Evolutionary conservation across 2,888 invertebrate species (phyloP), one percentile per base, ranked within the genome.

Genomic region (Zygothrica quintamaculata): DNA sequence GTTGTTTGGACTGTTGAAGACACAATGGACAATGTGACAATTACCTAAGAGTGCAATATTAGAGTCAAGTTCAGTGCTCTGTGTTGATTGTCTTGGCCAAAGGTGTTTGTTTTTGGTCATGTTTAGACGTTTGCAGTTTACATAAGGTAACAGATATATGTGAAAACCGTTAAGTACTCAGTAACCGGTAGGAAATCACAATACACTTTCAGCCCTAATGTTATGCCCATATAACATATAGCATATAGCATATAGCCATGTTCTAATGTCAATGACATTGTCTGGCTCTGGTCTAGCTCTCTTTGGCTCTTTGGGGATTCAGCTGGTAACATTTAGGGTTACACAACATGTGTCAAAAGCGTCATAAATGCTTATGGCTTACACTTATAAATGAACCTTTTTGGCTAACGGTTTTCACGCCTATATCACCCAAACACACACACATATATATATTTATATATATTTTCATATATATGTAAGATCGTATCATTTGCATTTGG

Each of bases 91-190:
- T n/a, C 37, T 56, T n/a, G n/a, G n/a, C n/a, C n/a, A n/a, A n/a
- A n/a, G n/a, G n/a, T n/a, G n/a, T n/a, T n/a, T n/a, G n/a, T n/a
- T n/a, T n/a, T n/a, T n/a, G n/a, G n/a, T n/a, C n/a, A n/a, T n/a
- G n/a, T n/a, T n/a, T n/a, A n/a, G n/a, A n/a, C n/a, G n/a, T n/a
- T 18, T 15, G 46, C 46, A 52, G 51, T 43, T 39, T 36, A 26
- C 48, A 37, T 29, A 26, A 67, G 44, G 33, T 82, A 51, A 53
- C 71, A 55, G 52, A 42, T 52, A 66, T 56, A 58, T 81, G 80
- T 86, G 80, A 84, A 85, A 61, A 62, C 84, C 80, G 80, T 81
- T 81, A 84, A 55, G 59, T 59, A 62, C 58, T 59, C 44, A n/a
- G n/a, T 9, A 5, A 36, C 7, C 6, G 7, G n/a, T 39, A 52